Base-by-base conservation (phyloP, 1,140 invertebrate genomes). In the Polypedilum pembai region DNA sequence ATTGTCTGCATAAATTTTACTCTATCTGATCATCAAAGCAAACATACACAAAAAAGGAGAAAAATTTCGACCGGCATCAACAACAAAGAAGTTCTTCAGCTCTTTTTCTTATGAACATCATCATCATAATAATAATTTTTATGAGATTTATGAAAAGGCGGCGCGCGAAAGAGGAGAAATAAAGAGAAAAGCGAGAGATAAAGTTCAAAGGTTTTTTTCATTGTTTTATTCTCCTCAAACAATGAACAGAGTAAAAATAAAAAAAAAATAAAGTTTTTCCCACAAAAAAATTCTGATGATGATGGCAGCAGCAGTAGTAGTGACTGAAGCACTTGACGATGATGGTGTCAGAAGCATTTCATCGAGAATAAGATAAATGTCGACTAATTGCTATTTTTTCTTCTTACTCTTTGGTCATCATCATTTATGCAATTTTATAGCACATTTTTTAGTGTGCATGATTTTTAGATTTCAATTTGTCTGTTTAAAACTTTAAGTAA, bases 101-200 rank as follows among this genome's bases (percentile, higher is more conserved):
- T 33, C 1, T 33, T 33, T 56, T 56, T 56, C 8, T 56, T 56
- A 56, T 56, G 45, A 56, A 56, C 45, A 56, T 56, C 45, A 56
- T 56, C 45, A 56, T 56, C 45, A 56, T n/a, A n/a, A 56, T n/a
- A n/a, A 56, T 56, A 12, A 56, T 56, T 56, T 56, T 56, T n/a
- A 56, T 33, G n/a, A 15, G 45, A 56, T 56, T 56, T 56, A 56
- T 56, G 45, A 56, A 56, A 45, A 56, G 45, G 45, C 45, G 45
- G 45, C 45, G n/a, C 45, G 45, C 45, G 45, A 15, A 56, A 56
- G 45, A 56, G n/a, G 12, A 56, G 12, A 12, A n/a, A 56, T 15
- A 56, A 8, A 2, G n/a, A 56, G 12, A 12, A 56, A 12, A 56
- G 45, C 12, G 12, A n/a, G 24, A 56, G n/a, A 56, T n/a, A 56